Evolutionary conservation across 1,140 invertebrate species (phyloP), one percentile per base, ranked within the genome.

Genomic region (Nomia melanderi): DNA sequence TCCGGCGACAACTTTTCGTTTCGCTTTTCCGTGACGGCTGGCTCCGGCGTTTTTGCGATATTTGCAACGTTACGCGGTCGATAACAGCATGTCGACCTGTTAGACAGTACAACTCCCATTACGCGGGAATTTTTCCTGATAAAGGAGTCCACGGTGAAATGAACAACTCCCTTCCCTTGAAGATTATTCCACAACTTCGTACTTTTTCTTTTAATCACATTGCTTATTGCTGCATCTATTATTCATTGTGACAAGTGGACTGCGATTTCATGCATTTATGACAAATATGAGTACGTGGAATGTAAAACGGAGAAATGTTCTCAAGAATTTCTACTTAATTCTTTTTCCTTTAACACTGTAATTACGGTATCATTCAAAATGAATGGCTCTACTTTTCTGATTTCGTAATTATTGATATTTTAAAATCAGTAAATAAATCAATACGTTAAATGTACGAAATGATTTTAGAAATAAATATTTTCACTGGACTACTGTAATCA

Each of bases 91-190:
- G 54, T 59, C 64, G 53, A 36, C 31, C 20, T n/a, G 41, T 56
- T 56, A 59, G 76, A 83, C 66, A 70, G 54, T 70, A 59, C 73
- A 69, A 76, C 54, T n/a, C 53, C 39, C 29, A 67, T 75, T 75
- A 75, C 72, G 29, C 12, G 41, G 54, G 73, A 76, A 76, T 76
- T 67, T 9, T 69, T 7, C 1, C 31, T 41, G 54, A 76, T 76
- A 76, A 76, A 33, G 36, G 66, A 74, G 36, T n/a, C 23, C 25
- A 0, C 20, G 23, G 44, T 8, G 41, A 29, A 63, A 44, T 25
- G 57, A 67, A 44, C 63, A n/a, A 23, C 36, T 25, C 20, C 25
- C 44, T 29, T 27, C 25, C 9, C 25, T 36, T 29, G 17, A n/a
- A n/a, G 47, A 50, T 50, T 50, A 50, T 50, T 50, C 47, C 7